Percentiles rank a stretch among this genome's conserved stretches.
Conservation (phyloP, 1,140 invertebrate genomes). For the Araneus ventricosus region DNA sequence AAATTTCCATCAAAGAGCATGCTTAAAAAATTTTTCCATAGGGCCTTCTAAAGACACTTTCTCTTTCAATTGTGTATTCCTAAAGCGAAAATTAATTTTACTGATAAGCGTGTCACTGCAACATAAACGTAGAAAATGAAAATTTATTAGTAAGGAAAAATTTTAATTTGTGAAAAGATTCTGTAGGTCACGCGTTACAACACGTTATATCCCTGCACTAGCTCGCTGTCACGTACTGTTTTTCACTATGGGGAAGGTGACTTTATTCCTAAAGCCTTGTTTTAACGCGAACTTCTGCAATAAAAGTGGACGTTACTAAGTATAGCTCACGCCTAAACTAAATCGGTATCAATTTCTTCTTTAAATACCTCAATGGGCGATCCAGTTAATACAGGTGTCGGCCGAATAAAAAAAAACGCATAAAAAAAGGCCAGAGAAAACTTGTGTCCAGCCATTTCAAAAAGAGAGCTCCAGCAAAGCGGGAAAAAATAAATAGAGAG, state of each 20-base stretch:
- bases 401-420: not conserved
- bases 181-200: too few species aligned
- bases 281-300: not conserved
- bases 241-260: not conserved
- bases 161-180: too few species aligned
- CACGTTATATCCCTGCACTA: too few species aligned
- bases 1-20: too few species aligned
- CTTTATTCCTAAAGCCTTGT: not conserved
- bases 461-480: not conserved
- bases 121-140: too few species aligned
- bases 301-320: not conserved
- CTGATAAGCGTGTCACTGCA: too few species aligned
- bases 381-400: not conserved
- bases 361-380: slow-evolving; percentile 3
- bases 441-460: not conserved
- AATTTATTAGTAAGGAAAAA: too few species aligned
- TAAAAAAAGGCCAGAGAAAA: not conserved
- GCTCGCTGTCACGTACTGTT: too few species aligned
- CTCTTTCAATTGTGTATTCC: too few species aligned
- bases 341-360: not conserved
- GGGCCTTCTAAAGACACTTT: too few species aligned
- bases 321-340: not conserved
- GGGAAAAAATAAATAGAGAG: not conserved
- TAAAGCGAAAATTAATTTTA: too few species aligned
- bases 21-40: too few species aligned